phyloP scores from a whole-genome alignment of 2,113 vertebrate genomes.

The Triplophysa siluroides region DNA sequence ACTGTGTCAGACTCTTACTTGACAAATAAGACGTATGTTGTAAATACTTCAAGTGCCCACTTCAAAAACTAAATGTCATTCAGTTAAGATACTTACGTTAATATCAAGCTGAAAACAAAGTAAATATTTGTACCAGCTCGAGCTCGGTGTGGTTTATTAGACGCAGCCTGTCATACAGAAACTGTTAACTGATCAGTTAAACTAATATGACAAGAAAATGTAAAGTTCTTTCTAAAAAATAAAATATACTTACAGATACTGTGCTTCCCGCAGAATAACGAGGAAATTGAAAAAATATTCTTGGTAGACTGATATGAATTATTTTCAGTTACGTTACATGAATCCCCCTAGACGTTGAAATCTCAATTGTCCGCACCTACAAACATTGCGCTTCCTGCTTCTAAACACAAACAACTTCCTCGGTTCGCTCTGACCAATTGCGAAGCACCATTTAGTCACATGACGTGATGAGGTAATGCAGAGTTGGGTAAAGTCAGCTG shows the following conservation, averaged over 20 bases:
- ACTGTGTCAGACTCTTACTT: background rate
- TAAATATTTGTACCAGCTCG: background rate
- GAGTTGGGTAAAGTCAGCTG: conserved; percentile 19
- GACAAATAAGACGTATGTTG: background rate
- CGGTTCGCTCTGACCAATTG: conserved; percentile 59
- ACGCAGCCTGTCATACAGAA: background rate
- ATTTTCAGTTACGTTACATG: background rate
- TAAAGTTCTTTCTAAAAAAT: conserved; percentile 32
- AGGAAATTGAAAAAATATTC: background rate
- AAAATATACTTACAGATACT: conserved; percentile 59
- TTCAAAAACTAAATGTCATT: background rate
- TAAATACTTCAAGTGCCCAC: background rate
- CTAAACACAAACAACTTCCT: conserved; percentile 64
- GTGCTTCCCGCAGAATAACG: background rate
- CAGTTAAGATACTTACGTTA: background rate
- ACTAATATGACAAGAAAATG: background rate
- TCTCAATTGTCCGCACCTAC: conserved; percentile 23
- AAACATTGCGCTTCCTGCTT: conserved; percentile 60
- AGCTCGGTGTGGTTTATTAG: conserved; percentile 1
- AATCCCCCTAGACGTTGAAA: background rate
- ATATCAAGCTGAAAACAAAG: background rate
- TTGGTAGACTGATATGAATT: background rate
- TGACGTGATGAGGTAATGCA: conserved; percentile 57
- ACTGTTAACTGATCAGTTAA: conserved; percentile 1
- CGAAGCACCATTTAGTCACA: conserved; percentile 45